Evolutionary conservation across 1,140 invertebrate genomes (phyloP), one percentile per base, ranked within the genome.

Genomic region (Polyergus mexicanus): DNA sequence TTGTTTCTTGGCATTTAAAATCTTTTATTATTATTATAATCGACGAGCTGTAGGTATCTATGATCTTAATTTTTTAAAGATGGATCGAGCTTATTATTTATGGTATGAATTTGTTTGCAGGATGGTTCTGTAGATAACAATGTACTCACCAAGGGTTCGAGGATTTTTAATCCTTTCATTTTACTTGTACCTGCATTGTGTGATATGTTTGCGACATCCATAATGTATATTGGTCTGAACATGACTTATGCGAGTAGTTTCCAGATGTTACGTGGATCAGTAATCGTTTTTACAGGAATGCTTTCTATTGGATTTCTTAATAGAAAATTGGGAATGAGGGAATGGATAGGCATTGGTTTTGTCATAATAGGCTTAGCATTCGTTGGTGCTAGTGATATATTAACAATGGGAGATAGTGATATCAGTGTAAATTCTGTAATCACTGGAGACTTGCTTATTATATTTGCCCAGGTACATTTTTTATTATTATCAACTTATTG

Each of bases 181-280:
- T 96, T 99, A 89, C 94, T 98, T 38, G 96, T 98, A 56, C 98
- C 98, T 2, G 98, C 98, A 5, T 94, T 98, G 87, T 98, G 98
- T 93, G 98, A 99, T 94, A 97, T 98, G 96, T 90, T 96, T 78
- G 97, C 96, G 11, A 98, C 98, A 13, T 98, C 98, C 0, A 96
- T 98, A 13, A 98, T 99, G 97, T 98, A 99, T 87, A 96, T 99
- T 68, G 98, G 98, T 10, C 95, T 99, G 22, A 99, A 97, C 91
- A 94, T 99, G 89, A 99, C 99, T 0, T 99, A 98, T 94, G 97
- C 98, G 1, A 99, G 98, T 77, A 99, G 98, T 92, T 99, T 99
- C 94, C 99, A 99, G 96, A 99, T 99, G 99, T 97, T 99, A 88
- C 95, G 99, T 96, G 98, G 98, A 97, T 97, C 98, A 85, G 97